Conservation (phyloP, 2,797 vertebrate genomes). For the Saguinus oedipus region DNA sequence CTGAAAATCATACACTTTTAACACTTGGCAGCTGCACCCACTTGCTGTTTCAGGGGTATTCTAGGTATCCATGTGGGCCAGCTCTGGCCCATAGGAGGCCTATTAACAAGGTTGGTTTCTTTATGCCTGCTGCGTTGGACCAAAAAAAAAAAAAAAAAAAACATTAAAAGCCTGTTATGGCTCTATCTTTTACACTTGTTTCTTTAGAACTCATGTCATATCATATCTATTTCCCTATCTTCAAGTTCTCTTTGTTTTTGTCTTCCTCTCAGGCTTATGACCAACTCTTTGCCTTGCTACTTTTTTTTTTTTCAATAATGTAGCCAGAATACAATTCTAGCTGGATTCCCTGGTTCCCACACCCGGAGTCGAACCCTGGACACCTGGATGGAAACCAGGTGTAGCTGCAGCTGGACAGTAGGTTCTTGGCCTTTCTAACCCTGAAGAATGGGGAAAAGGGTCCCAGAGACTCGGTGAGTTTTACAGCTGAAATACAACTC, state of each 20-base stretch:
- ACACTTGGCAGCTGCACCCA: not conserved
- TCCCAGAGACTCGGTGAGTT: too few relatives aligned
- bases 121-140: not conserved
- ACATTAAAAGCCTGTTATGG: too few relatives aligned
- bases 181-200: not conserved
- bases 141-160: too few relatives aligned
- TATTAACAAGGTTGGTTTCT: not conserved
- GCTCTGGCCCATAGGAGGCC: not conserved
- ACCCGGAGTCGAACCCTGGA: too few relatives aligned
- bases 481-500: too few relatives aligned
- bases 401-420: too few relatives aligned
- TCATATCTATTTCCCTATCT: not conserved
- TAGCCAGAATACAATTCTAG: too few relatives aligned
- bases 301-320: not conserved
- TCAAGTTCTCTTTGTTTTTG: not conserved
- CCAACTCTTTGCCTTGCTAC: not conserved
- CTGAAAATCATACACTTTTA: not conserved
- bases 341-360: too few relatives aligned
- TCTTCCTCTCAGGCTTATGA: not conserved
- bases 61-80: not conserved
- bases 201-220: not conserved
- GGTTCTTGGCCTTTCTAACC: too few relatives aligned
- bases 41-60: not conserved
- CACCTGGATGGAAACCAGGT: too few relatives aligned
- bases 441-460: too few relatives aligned